phyloP scores from a whole-genome alignment of 1,140 invertebrate species.

The Cotesia vestalis region DNA sequence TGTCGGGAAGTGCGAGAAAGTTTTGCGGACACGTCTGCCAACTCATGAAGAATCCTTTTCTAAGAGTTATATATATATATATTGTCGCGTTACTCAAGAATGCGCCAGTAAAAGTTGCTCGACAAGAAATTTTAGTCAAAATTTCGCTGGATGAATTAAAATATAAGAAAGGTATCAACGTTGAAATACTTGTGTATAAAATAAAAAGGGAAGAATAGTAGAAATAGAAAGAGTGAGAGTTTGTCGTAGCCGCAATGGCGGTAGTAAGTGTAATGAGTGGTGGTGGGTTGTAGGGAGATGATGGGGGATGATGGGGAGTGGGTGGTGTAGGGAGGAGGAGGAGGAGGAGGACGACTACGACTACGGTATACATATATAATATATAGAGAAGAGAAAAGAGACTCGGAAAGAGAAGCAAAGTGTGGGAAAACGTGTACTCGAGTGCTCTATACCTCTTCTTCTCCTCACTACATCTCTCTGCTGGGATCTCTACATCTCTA shows the following conservation, averaged over 20 bases:
- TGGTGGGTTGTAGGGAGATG: conserved; percentile 49
- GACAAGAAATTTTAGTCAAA: background rate
- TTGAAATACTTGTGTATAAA: conserved; percentile 9
- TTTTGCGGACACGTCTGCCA: conserved; percentile 9
- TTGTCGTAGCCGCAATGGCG: conserved; percentile 29
- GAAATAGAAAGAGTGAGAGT: conserved; percentile 33
- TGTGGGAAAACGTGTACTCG: conserved; percentile 51
- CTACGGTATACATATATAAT: conserved; percentile 21
- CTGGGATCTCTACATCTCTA: conserved; percentile 4
- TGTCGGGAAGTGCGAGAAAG: conserved; percentile 16
- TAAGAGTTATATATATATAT: too few relatives aligned
- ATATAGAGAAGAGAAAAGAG: conserved; percentile 30
- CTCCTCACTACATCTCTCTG: conserved; percentile 7
- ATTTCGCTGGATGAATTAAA: background rate
- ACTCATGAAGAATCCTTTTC: conserved; percentile 8
- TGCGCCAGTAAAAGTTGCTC: background rate
- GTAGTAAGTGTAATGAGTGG: conserved; percentile 61
- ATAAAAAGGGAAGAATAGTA: conserved; percentile 14
- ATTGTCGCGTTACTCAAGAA: background rate
- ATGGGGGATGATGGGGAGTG: too few relatives aligned
- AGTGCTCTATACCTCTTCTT: conserved; percentile 36
- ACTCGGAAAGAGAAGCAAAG: conserved; percentile 45
- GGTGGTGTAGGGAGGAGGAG: too few relatives aligned
- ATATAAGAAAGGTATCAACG: background rate
- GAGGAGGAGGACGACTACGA: conserved; percentile 31